A percentile compares a stretch with the other conserved stretches of the same genome.
phyloP scores from a whole-genome alignment of 2,797 vertebrate species.

The Sebastes taczanowskii region DNA sequence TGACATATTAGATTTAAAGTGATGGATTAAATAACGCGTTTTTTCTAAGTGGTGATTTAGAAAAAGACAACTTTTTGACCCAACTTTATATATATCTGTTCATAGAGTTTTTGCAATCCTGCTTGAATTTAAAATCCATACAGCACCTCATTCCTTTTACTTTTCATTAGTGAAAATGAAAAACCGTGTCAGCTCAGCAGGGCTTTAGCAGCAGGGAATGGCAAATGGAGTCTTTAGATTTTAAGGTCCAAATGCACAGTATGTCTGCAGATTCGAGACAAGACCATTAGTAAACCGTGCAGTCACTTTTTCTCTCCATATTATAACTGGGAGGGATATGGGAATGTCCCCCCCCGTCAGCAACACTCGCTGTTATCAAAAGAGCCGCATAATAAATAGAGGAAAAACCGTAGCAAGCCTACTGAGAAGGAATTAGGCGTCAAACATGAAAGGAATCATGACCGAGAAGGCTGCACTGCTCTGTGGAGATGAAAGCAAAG shows the following conservation, averaged over 20 bases:
- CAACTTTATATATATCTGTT: not conserved
- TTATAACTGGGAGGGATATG: constrained; percentile 18
- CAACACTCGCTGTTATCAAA: constrained; percentile 26
- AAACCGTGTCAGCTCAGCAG: constrained; percentile 53
- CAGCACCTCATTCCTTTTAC: constrained; percentile 5
- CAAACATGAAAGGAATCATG: constrained; percentile 1
- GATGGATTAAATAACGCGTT: not conserved
- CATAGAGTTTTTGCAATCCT: not conserved
- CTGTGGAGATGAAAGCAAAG: not conserved
- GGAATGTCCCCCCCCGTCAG: constrained; percentile 13
- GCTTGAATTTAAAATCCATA: constrained; percentile 20
- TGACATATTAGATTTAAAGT: not conserved
- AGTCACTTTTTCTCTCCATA: constrained; percentile 4
- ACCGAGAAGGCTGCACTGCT: not conserved
- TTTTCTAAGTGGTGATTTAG: not conserved
- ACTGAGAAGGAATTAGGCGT: not conserved
- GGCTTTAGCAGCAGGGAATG: constrained; percentile 27
- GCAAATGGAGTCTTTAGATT: constrained; percentile 38
- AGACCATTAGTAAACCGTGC: constrained; percentile 34
- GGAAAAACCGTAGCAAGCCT: not conserved
- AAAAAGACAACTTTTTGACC: not conserved
- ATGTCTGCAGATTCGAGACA: constrained; percentile 34
- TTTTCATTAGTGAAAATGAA: constrained; percentile 36
- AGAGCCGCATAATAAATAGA: constrained; percentile 19
- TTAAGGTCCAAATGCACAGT: constrained; percentile 25